Conservation (phyloP, 92 coral and sea anemone species). For the Epizoanthus scotinus region DNA sequence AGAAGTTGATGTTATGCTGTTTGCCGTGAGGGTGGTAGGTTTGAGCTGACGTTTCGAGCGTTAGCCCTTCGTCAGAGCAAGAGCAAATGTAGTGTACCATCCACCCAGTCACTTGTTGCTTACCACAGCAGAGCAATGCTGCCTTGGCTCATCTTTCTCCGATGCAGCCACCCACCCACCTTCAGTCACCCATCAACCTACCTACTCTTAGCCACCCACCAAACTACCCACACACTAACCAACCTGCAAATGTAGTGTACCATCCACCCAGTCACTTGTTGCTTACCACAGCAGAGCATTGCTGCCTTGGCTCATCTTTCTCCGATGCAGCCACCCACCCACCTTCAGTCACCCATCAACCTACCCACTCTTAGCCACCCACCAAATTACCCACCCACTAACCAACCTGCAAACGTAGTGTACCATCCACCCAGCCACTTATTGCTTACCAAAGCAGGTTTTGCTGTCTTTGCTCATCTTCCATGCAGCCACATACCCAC, state of each 20-base stretch:
- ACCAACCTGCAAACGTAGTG: background rate
- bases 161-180: no score
- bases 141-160: constrained; percentile 99
- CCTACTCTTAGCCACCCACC: background rate
- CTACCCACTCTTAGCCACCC: background rate
- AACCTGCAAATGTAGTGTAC: no score
- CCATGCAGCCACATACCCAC: no score
- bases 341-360: background rate
- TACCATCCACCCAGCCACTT: background rate
- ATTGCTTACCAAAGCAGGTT: constrained; percentile 85
- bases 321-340: no score
- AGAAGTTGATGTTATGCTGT: no score
- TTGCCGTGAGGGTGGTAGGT: no score
- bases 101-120: no score
- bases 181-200: background rate
- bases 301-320: constrained; percentile 96
- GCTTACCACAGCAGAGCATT: constrained; percentile 92
- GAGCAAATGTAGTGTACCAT: no score
- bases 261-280: background rate
- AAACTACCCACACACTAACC: background rate
- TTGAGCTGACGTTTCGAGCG: no score
- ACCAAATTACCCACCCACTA: background rate
- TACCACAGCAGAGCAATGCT: constrained; percentile 92
- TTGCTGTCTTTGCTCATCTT: constrained; percentile 97
- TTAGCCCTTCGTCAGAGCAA: no score